Percentiles rank a stretch among this genome's conserved stretches.
Conservation (phyloP, 2,113 vertebrate species). For the Syngnathus scovelli region DNA sequence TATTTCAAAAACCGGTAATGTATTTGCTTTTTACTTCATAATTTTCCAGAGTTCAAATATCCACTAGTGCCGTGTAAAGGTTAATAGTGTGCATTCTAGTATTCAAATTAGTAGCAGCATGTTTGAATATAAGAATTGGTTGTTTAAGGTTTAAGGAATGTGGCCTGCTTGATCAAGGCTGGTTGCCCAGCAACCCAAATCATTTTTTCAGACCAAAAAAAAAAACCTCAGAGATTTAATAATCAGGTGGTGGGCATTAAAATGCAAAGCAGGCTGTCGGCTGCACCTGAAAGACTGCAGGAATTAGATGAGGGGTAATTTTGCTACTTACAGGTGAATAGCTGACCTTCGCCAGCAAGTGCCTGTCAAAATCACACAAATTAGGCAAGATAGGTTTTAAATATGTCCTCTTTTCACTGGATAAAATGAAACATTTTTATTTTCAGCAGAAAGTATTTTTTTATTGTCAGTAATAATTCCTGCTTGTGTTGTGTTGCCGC, state of each 20-base stretch:
- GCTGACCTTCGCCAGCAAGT: conserved; percentile 46
- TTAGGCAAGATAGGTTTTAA: conserved; percentile 28
- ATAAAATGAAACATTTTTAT: not conserved
- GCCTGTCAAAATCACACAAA: conserved; percentile 37
- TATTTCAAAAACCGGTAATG: not conserved
- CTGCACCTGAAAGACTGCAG: conserved; percentile 53
- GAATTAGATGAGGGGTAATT: conserved; percentile 49
- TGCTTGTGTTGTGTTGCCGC: conserved; percentile 39
- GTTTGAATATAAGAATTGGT: conserved; percentile 58
- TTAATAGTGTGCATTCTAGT: conserved; percentile 3
- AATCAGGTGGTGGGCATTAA: conserved; percentile 48
- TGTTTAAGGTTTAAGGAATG: conserved; percentile 36
- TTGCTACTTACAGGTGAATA: conserved; percentile 39
- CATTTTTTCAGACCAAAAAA: conserved; percentile 42
- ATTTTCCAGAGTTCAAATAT: not conserved
- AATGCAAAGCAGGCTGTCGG: conserved; percentile 49
- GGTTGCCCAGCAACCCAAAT: conserved; percentile 52
- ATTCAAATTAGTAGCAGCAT: conserved; percentile 55
- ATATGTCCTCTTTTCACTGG: conserved; percentile 3
- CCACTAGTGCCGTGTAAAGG: not conserved
- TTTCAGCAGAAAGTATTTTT: not conserved
- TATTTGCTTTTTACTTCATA: not conserved
- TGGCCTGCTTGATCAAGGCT: conserved; percentile 42
- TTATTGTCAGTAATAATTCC: not conserved
- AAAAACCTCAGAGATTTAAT: conserved; percentile 43